A percentile compares a stretch with the other conserved stretches of the same genome.
phyloP scores from a whole-genome alignment of 2,888 invertebrate species.

The Rotaria macrura region DNA sequence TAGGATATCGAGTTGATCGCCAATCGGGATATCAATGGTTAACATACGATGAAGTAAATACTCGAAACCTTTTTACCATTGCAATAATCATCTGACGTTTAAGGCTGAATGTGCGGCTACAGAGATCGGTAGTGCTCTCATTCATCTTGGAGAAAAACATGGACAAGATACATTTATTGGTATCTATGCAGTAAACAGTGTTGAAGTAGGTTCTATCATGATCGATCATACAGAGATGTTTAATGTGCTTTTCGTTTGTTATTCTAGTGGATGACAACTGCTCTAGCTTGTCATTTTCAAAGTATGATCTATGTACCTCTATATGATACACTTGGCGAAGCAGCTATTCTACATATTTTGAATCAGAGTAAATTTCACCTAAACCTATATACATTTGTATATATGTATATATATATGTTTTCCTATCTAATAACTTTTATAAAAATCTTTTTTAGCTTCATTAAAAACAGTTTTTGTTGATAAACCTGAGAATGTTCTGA shows the following conservation, averaged over 20 bases:
- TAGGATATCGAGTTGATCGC: background rate
- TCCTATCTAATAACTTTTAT: background rate
- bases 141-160: conserved; percentile 62
- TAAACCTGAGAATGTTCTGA: conserved; percentile 72
- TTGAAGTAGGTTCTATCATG: conserved; percentile 54
- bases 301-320: conserved; percentile 32
- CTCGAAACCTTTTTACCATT: too few species aligned
- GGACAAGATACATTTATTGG: conserved; percentile 62
- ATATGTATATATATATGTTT: too few species aligned
- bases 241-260: background rate
- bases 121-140: conserved; percentile 77
- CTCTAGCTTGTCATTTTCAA: conserved; percentile 25
- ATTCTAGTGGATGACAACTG: conserved; percentile 26
- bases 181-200: conserved; percentile 82
- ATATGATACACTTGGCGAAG: conserved; percentile 30
- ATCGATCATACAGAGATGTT: too few species aligned
- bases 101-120: conserved; percentile 55
- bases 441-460: conserved; percentile 54
- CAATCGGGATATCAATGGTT: background rate
- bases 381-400: too few species aligned
- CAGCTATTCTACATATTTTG: conserved; percentile 29
- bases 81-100: background rate
- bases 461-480: conserved; percentile 75
- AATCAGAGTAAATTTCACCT: conserved; percentile 32
- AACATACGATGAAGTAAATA: conserved; percentile 2